Evolutionary conservation across 2,797 vertebrate genomes (phyloP).

Genomic region (Peromyscus nudipes): DNA sequence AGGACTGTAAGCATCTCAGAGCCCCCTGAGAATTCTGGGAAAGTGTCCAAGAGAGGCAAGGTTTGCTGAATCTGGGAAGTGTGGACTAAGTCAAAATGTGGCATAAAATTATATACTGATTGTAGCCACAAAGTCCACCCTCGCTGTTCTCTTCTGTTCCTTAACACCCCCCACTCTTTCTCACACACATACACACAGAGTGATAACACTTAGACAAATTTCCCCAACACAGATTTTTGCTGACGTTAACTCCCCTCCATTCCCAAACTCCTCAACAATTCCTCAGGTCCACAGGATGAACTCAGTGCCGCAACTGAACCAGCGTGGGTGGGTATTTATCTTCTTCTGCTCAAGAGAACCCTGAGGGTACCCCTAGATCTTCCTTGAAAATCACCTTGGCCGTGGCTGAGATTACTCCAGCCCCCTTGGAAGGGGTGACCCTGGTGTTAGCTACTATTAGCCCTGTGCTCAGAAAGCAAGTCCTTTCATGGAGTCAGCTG

Average conservation of each 20-base stretch:
- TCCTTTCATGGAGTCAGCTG: constrained; percentile 79
- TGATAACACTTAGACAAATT: not conserved
- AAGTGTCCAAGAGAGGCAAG: not conserved
- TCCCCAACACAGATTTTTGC: not conserved
- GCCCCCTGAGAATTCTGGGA: not conserved
- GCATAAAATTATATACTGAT: not conserved
- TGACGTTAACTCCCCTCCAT: not conserved
- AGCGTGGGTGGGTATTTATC: not conserved
- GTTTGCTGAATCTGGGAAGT: not conserved
- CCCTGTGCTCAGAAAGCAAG: constrained; percentile 45
- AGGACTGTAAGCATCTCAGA: not conserved
- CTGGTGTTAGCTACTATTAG: not conserved
- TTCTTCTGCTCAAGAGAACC: not conserved
- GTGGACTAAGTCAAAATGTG: not conserved
- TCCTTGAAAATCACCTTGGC: constrained; percentile 52
- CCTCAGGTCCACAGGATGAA: not conserved
- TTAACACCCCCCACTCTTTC: too few species aligned
- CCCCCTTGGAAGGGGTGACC: constrained; percentile 20
- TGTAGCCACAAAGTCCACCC: not conserved
- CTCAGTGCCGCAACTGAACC: not conserved
- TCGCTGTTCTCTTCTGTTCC: not conserved
- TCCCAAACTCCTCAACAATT: not conserved
- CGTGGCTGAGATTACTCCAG: constrained; percentile 35
- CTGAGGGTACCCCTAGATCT: not conserved
- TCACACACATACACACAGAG: not conserved